These are phyloP conservation scores for Troilus luridus DNA, from an alignment of 2,888 invertebrate species.

Conservation along the genomic window DNA sequence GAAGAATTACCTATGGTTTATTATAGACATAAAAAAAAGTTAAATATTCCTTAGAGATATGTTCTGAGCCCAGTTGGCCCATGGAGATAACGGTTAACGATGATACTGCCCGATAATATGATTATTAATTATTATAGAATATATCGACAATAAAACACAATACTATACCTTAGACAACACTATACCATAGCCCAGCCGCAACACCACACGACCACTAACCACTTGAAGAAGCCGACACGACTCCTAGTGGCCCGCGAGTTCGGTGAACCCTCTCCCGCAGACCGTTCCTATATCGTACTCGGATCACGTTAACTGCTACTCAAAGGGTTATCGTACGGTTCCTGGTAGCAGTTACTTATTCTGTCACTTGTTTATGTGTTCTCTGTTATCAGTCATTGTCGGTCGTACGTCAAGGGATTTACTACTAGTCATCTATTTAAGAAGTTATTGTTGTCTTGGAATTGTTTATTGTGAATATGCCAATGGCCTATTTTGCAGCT, in stretches of 20 bases:
- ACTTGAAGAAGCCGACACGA: background rate
- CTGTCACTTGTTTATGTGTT: background rate
- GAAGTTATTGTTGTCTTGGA: background rate
- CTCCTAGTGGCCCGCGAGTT: background rate
- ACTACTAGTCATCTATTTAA: background rate
- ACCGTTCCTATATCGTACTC: slow-evolving; percentile 22
- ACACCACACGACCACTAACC: background rate
- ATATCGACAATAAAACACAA: too few relatives aligned
- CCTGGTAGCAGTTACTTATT: background rate
- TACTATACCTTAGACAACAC: too few relatives aligned
- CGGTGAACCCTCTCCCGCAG: background rate
- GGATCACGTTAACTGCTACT: background rate
- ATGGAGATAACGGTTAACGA: too few relatives aligned
- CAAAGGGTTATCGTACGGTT: background rate
- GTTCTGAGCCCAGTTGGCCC: too few relatives aligned
- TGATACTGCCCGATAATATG: too few relatives aligned
- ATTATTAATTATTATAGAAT: too few relatives aligned
- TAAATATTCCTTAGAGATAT: too few relatives aligned
- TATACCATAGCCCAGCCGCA: background rate
- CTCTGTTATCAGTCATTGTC: background rate
- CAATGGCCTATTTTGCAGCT: too few relatives aligned
- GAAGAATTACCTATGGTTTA: too few relatives aligned
- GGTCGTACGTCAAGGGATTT: background rate
- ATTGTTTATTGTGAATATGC: too few relatives aligned
- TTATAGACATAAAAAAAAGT: too few relatives aligned